Conservation (phyloP, 1,140 invertebrate species). For the Drosophila leontia region DNA sequence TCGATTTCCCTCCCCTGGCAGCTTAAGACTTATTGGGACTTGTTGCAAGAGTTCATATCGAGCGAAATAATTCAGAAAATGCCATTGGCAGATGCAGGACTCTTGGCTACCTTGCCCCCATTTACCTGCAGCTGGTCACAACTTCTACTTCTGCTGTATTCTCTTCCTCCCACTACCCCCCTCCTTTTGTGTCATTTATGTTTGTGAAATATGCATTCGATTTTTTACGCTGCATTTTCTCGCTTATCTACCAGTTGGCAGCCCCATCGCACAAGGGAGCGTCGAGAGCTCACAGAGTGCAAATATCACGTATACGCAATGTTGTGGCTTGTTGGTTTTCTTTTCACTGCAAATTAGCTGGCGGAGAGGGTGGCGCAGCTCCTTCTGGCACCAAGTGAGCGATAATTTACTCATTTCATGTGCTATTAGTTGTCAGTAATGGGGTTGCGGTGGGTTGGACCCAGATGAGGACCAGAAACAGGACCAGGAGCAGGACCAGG, state of each 20-base stretch:
- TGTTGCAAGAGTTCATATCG: constrained; percentile 80
- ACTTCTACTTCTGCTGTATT: neutral
- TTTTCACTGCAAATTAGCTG: constrained; percentile 77
- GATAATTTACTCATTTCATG: constrained; percentile 82
- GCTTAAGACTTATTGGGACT: constrained; percentile 77
- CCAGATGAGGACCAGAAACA: neutral
- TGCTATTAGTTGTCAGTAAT: constrained; percentile 71
- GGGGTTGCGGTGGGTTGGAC: constrained; percentile 6
- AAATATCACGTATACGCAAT: constrained; percentile 82
- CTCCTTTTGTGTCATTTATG: constrained; percentile 62
- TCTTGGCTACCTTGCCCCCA: constrained; percentile 10
- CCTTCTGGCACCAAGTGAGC: constrained; percentile 41
- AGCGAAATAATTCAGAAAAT: constrained; percentile 75
- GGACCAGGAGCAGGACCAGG: neutral
- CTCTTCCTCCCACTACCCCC: neutral
- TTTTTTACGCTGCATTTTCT: constrained; percentile 79
- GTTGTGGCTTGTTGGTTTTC: constrained; percentile 77
- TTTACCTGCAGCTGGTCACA: constrained; percentile 26
- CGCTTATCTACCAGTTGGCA: constrained; percentile 73
- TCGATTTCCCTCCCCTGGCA: constrained; percentile 45
- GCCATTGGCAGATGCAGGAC: constrained; percentile 28
- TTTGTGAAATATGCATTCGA: constrained; percentile 80
- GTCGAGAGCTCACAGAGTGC: constrained; percentile 29
- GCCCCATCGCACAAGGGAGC: constrained; percentile 24
- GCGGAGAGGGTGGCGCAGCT: constrained; percentile 9